Evolutionary conservation across 2,113 vertebrate species (phyloP).

Genomic region (Danionella cerebrum): DNA sequence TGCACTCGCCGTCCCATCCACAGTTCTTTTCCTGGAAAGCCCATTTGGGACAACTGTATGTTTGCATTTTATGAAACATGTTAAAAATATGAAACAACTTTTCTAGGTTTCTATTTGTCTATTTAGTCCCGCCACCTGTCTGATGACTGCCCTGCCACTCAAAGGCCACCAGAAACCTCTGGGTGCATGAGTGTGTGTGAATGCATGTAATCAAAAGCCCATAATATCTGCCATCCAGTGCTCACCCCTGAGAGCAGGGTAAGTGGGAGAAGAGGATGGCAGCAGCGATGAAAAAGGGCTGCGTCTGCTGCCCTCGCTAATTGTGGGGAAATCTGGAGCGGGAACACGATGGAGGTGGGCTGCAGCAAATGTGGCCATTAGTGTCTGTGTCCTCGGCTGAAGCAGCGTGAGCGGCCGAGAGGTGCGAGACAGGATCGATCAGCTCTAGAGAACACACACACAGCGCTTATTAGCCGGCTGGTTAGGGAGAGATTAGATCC

Average conservation of each 20-base stretch:
- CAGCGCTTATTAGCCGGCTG: conserved; percentile 36
- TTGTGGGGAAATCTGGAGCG: conserved; percentile 27
- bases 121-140: not conserved
- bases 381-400: conserved; percentile 24
- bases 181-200: not conserved
- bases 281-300: not conserved
- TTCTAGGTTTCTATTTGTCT: not conserved
- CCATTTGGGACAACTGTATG: no score
- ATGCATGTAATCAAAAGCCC: conserved; percentile 10
- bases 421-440: conserved; percentile 34
- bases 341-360: conserved; percentile 11
- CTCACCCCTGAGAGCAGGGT: conserved; percentile 22
- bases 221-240: conserved; percentile 2
- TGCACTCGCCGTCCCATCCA: no score
- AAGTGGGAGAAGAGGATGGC: conserved; percentile 23
- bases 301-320: conserved; percentile 20
- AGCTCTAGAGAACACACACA: conserved; percentile 16
- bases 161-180: not conserved
- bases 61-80: no score
- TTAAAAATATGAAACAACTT: no score
- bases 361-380: conserved; percentile 35
- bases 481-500: conserved; percentile 35
- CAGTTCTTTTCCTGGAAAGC: no score
- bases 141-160: not conserved
- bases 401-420: conserved; percentile 24